These are phyloP conservation scores for Actenoides hombroni DNA, from an alignment of 2,113 vertebrate genomes.

Conservation along the genomic window DNA sequence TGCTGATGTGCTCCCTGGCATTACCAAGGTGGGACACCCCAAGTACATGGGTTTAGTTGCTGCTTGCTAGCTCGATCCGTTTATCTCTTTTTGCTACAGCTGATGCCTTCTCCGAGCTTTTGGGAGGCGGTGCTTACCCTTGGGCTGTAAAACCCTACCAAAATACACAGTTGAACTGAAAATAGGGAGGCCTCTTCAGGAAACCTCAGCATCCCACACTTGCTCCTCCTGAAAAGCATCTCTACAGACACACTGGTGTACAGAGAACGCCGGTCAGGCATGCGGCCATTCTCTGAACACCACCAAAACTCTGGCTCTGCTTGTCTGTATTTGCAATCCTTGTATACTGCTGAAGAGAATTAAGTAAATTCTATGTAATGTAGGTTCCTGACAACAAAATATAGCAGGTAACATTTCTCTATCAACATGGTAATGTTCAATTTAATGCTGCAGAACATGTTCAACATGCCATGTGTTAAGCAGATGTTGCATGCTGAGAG, in stretches of 20 bases:
- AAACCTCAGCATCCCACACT: not conserved
- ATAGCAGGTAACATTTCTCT: not conserved
- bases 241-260: not conserved
- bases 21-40: not conserved
- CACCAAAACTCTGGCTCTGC: not conserved
- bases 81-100: not conserved
- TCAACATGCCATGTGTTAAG: not conserved
- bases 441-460: not conserved
- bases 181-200: not conserved
- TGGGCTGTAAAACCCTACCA: not conserved
- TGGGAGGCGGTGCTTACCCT: not conserved
- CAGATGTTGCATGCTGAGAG: not conserved
- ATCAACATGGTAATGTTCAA: not conserved
- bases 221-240: not conserved
- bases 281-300: not conserved
- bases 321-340: not conserved
- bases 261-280: rapidly evolving
- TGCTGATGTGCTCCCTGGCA: not conserved
- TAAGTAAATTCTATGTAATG: not conserved
- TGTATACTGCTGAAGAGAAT: not conserved
- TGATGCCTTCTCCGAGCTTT: not conserved
- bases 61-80: not conserved
- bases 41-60: not conserved
- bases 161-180: not conserved
- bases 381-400: not conserved